Evolutionary conservation across 2,113 vertebrate genomes (phyloP), one percentile per base, ranked within the genome.

Genomic region (Oncorhynchus tshawytscha): DNA sequence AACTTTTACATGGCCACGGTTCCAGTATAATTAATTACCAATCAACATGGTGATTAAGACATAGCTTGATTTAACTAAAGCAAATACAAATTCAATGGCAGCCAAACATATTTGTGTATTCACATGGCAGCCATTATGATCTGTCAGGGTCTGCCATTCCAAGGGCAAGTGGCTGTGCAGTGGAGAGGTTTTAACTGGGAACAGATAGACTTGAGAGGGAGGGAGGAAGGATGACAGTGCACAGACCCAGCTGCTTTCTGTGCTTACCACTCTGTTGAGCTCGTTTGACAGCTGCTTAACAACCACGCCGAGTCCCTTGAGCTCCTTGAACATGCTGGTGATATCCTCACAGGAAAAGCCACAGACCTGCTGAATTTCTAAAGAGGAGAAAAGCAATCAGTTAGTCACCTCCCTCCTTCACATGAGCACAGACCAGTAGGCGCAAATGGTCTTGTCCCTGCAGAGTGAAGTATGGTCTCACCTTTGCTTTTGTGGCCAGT

Each of bases 311-410:
- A 99, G 93, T 73, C 96, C 96, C 87, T 93, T 94, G 80, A 99
- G 90, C 86, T 99, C 97, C 75, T 95, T 92, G 81, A 97, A 96
- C 95, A 99, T 96, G 87, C 90, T 93, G 79, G 93, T 90, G 65
- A 99, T 92, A 73, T 99, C 96, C 0, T 98, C 96, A 73, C 98
- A 99, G 49, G 97, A 96, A 90, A 97, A 95, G 11, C 97, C 97
- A 20, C 98, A 99, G 81, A 98, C 93, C 65, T 95, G 93, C 77
- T 96, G 94, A 69, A 95, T 88, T 80, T 96, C 97, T 94, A 85
- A 3, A 22, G 34, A 54, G 24, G 54, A 70, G 25, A 24, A 24
- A 67, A 2, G 12, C 64, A 27, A 45, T 5, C 6, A 22, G n/a
- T 64, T 62, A 5, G 25, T 57, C 22, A 39, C 39, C 48, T 27